These are phyloP conservation scores for Panthera leo DNA, from an alignment of 2,113 vertebrate genomes.

Conservation along the genomic window DNA sequence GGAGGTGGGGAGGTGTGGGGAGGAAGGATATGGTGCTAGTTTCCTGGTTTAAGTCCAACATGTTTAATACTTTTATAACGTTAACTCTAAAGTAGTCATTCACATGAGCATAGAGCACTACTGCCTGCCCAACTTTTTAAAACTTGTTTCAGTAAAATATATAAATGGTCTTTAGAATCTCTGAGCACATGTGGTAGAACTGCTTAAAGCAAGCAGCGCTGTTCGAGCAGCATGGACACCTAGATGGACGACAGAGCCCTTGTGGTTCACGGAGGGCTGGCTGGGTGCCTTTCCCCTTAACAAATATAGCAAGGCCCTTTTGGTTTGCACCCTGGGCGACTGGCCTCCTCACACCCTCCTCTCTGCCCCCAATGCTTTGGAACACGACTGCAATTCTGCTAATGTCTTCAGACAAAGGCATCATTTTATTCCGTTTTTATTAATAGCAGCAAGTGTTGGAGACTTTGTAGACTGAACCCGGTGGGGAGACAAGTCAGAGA, in stretches of 20 bases:
- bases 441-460: slow-evolving; percentile 77
- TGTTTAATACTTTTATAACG: background rate
- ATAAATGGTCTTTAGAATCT: slow-evolving; percentile 30
- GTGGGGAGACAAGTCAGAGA: slow-evolving; percentile 48
- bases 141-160: background rate
- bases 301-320: slow-evolving; percentile 55
- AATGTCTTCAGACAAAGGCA: slow-evolving; percentile 75
- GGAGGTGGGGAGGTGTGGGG: background rate
- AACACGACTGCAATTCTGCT: slow-evolving; percentile 62
- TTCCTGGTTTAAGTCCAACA: background rate
- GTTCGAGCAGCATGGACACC: slow-evolving; percentile 5
- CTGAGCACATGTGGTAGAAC: background rate
- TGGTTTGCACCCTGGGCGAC: background rate
- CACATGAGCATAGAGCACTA: background rate
- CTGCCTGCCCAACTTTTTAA: background rate
- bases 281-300: slow-evolving; percentile 27
- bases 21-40: background rate
- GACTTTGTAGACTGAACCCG: slow-evolving; percentile 50
- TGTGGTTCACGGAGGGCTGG: slow-evolving; percentile 42
- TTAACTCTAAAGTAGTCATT: background rate
- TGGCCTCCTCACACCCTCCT: slow-evolving; percentile 12
- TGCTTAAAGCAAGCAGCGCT: slow-evolving; percentile 35
- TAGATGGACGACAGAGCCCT: background rate
- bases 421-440: slow-evolving; percentile 77
- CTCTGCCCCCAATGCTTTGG: slow-evolving; percentile 36